Conservation (phyloP, 2,888 invertebrate genomes). For the Agriopis aurantiaria region DNA sequence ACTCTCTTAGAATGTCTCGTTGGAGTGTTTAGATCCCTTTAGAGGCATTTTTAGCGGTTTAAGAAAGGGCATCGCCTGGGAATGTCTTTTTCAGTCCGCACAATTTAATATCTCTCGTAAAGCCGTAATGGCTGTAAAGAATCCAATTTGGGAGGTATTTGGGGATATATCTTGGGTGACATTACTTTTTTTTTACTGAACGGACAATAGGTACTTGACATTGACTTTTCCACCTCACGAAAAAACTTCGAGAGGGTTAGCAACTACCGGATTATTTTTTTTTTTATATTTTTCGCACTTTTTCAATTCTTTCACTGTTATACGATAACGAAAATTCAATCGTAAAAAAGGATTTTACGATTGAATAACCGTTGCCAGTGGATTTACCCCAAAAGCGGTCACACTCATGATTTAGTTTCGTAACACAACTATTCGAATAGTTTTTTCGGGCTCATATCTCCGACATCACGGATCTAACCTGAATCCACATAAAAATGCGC, state of each 20-base stretch:
- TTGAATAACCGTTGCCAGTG: background rate
- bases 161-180: conserved; percentile 27
- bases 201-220: conserved; percentile 12
- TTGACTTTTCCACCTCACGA: background rate
- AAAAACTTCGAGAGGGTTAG: background rate
- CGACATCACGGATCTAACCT: background rate
- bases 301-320: background rate
- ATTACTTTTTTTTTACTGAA: conserved; percentile 25
- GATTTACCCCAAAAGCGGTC: background rate
- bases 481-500: conserved; percentile 29
- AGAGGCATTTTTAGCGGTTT: conserved; percentile 17
- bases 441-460: background rate
- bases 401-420: background rate
- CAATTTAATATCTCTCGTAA: conserved; percentile 45
- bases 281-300: background rate
- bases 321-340: background rate
- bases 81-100: conserved; percentile 37
- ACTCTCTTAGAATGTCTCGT: background rate
- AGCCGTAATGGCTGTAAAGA: conserved; percentile 44
- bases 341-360: background rate
- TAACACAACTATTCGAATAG: background rate
- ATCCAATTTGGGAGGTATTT: conserved; percentile 39
- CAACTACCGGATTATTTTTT: background rate
- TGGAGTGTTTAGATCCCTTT: conserved; percentile 1
- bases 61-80: conserved; percentile 25